These are phyloP conservation scores for Fragum sueziense DNA, from an alignment of 2,888 invertebrate species.

Conservation along the genomic window DNA sequence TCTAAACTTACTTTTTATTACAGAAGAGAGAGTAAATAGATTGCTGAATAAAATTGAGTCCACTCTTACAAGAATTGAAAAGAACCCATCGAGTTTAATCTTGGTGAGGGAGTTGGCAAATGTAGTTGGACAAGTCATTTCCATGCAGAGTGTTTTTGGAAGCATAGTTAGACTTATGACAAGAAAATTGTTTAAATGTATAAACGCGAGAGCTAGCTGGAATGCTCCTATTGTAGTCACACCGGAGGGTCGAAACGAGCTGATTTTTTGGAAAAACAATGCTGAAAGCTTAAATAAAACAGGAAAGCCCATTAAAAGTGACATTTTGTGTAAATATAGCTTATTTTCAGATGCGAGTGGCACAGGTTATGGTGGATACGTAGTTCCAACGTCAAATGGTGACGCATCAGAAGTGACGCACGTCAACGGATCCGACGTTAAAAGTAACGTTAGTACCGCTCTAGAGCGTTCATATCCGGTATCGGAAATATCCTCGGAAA, in stretches of 20 bases:
- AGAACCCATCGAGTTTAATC: conserved; percentile 2
- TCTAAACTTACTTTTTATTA: conserved; percentile 29
- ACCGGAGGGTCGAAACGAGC: conserved; percentile 3
- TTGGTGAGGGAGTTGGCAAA: conserved; percentile 34
- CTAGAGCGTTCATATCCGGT: no score
- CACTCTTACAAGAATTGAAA: neutral
- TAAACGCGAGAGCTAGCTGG: conserved; percentile 32
- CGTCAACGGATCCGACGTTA: no score
- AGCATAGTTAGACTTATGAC: conserved; percentile 30
- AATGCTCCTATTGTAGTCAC: conserved; percentile 28
- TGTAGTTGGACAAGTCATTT: conserved; percentile 40
- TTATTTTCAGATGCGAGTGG: conserved; percentile 43
- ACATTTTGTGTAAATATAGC: neutral
- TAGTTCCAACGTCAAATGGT: no score
- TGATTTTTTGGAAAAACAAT: conserved; percentile 10
- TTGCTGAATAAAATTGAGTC: neutral
- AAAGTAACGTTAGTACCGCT: no score
- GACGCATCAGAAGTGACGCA: no score
- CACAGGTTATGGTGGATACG: conserved; percentile 43
- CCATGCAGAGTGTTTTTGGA: conserved; percentile 36
- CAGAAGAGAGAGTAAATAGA: conserved; percentile 30
- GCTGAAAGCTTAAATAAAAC: conserved; percentile 2
- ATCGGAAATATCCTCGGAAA: no score
- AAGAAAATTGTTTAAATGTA: conserved; percentile 29
- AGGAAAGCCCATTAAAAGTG: neutral